Evolutionary conservation across 2,797 vertebrate species (phyloP), one percentile per base, ranked within the genome.

Genomic region (Echiichthys vipera): DNA sequence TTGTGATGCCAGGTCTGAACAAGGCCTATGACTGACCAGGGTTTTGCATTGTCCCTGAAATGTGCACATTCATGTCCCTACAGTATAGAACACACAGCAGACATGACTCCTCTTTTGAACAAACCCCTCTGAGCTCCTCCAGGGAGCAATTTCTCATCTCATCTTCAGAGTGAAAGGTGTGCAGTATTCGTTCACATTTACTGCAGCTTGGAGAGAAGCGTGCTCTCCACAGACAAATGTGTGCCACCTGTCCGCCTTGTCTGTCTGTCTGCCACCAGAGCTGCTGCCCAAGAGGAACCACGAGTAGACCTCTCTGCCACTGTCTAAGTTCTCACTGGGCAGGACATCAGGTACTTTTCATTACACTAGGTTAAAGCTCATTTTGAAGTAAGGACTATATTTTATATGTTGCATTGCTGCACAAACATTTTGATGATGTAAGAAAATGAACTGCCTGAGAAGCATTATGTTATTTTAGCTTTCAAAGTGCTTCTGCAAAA

Each of bases 241-340:
- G 70, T 51, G 76, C 82, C 90, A 90, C 88, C 88, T 93, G 89
- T 88, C 84, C 74, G 68, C 73, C 59, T 71, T 76, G 71, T 83
- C 73, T 76, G 71, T 83, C 80, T 80, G 73, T 81, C 84, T 80
- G 79, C 65, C 45, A 73, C 68, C 55, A 49, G 64, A 71, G 36
- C 79, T 67, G n/a, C 62, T 59, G 65, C 72, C 67, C 77, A 67
- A 49, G n/a, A 83, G 39, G 22, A 78, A 29, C 73, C 64, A 61
- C 66, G 56, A 71, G 55, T 54, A 43, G 80, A 65, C 74, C 40
- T 66, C 69, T 66, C 62, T 68, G 53, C 56, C 42, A 68, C 67
- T 61, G 25, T 59, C 74, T 72, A 80, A 76, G 65, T 53, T 67
- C 75, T 74, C 74, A 71, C 58, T 51, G 50, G 50, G 55, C 43